phyloP scores from a whole-genome alignment of 2,113 vertebrate genomes.

The Passer montanus region DNA sequence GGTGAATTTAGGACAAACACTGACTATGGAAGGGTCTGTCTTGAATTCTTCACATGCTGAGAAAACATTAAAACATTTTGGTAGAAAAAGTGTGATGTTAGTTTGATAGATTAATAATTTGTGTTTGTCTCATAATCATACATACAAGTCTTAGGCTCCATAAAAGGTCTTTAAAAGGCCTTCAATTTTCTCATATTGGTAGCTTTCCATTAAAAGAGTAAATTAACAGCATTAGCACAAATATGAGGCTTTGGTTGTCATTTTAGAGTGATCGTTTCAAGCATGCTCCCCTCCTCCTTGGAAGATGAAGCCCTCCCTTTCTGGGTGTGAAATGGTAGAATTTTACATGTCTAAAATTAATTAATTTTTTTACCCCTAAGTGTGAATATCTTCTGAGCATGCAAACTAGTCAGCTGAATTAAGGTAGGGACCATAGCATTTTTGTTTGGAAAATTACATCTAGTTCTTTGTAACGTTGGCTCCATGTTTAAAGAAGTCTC shows the following conservation, averaged over 20 bases:
- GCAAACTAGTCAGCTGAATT: neutral
- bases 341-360: neutral
- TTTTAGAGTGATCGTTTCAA: neutral
- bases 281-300: neutral
- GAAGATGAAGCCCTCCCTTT: neutral
- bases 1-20: neutral
- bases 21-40: neutral
- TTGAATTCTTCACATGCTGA: neutral
- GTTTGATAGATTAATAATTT: neutral
- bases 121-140: neutral
- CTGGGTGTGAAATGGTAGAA: neutral
- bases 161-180: neutral
- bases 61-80: neutral
- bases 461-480: neutral
- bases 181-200: neutral
- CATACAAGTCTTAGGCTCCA: neutral
- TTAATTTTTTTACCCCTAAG: neutral
- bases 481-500: constrained; percentile 36
- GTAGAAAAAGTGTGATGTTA: neutral
- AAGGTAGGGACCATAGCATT: neutral
- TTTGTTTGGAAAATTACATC: constrained; percentile 46
- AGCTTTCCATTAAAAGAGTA: neutral
- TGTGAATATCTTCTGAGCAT: neutral
- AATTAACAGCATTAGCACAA: neutral
- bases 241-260: neutral